phyloP scores from a whole-genome alignment of 2,888 invertebrate species.

The Cerceris rybyensis region DNA sequence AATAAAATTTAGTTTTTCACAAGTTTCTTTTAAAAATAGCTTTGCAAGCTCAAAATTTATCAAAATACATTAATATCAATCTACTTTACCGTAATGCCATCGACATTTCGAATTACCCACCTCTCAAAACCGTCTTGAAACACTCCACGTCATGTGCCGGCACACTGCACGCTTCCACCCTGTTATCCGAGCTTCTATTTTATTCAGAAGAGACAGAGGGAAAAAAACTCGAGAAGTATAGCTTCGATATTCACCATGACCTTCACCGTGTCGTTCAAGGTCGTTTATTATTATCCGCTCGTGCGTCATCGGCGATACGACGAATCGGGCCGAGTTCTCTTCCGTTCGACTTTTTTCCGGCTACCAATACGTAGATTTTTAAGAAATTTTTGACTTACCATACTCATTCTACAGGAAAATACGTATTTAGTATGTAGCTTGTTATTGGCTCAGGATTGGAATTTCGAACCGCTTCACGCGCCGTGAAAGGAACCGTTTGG shows the following conservation, averaged over 20 bases:
- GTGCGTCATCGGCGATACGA: conserved; percentile 6
- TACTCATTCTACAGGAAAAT: background rate
- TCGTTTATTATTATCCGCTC: conserved; percentile 3
- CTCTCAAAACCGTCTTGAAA: no score
- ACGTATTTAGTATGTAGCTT: conserved; percentile 45
- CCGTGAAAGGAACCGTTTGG: conserved; percentile 62
- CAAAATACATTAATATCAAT: no score
- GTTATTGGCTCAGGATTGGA: conserved; percentile 59
- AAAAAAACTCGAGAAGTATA: background rate
- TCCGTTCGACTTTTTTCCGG: background rate
- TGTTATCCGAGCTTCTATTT: no score
- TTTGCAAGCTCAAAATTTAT: no score
- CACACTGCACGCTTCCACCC: no score
- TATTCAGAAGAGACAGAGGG: no score
- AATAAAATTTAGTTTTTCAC: no score
- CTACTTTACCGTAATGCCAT: no score
- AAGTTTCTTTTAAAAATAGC: no score
- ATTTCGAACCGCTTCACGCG: conserved; percentile 62
- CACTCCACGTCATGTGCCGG: no score
- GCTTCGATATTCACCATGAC: conserved; percentile 1
- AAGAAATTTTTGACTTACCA: background rate
- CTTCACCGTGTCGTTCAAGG: conserved; percentile 8
- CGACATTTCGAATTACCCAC: no score
- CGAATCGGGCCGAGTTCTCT: background rate
- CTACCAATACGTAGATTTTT: background rate